Evolutionary conservation across 2,113 vertebrate genomes (phyloP).

Genomic region (Zosterops hypoxanthus): DNA sequence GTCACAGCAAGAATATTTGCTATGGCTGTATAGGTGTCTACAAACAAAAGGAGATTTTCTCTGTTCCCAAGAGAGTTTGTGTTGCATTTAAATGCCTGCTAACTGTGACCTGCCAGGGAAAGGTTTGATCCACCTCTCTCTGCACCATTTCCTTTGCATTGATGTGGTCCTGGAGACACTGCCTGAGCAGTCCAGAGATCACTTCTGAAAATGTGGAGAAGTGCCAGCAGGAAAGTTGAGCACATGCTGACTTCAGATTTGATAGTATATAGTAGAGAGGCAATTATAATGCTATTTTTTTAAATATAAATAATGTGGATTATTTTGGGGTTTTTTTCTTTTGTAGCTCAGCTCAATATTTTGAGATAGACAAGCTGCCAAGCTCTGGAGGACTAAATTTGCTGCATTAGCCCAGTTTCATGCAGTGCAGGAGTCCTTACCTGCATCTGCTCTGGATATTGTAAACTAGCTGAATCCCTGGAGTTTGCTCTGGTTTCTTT

Average conservation of each 20-base stretch:
- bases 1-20: not conserved
- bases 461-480: not conserved
- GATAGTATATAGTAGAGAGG: not conserved
- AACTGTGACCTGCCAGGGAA: not conserved
- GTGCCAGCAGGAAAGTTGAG: not conserved
- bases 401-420: not conserved
- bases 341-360: not conserved
- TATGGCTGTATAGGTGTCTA: not conserved
- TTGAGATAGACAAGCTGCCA: not conserved
- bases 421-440: not conserved
- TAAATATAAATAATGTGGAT: not conserved
- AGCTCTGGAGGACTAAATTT: not conserved
- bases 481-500: not conserved
- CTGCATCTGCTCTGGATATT: accelerated
- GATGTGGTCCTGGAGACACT: not conserved
- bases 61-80: not conserved
- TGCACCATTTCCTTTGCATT: not conserved
- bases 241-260: not conserved
- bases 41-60: not conserved
- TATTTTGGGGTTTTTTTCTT: not conserved
- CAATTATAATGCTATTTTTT: not conserved
- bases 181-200: not conserved
- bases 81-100: not conserved
- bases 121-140: not conserved
- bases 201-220: not conserved